A percentile compares a stretch with the other conserved stretches of the same genome.
These are phyloP conservation scores for Ips nitidus DNA, from an alignment of 1,140 invertebrate genomes.

Conservation along the genomic window DNA sequence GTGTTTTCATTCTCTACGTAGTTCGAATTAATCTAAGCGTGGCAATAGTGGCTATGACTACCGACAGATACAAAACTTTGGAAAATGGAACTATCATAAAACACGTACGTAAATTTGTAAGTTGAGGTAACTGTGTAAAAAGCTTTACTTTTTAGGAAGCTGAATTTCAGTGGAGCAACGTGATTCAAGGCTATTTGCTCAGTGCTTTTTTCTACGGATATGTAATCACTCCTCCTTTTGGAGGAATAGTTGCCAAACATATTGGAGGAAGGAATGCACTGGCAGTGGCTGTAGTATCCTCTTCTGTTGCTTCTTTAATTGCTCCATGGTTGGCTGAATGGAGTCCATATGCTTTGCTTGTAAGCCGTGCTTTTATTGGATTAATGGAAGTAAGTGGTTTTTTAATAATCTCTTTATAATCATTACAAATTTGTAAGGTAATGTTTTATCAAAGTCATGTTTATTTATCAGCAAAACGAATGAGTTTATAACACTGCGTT, in stretches of 20 bases:
- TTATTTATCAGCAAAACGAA: too few species aligned
- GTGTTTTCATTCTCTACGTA: neutral
- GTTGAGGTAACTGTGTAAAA: too few species aligned
- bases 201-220: neutral
- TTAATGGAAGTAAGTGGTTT: neutral
- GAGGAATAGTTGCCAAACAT: neutral
- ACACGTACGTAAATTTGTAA: neutral
- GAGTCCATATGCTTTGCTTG: neutral
- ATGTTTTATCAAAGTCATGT: too few species aligned
- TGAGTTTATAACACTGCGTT: too few species aligned
- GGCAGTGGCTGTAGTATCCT: neutral
- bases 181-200: neutral
- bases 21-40: neutral
- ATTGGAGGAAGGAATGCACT: neutral
- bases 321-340: neutral
- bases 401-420: too few species aligned
- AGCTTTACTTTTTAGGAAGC: neutral
- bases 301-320: neutral
- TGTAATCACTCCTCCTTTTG: neutral
- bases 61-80: neutral
- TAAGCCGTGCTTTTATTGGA: neutral
- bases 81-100: neutral
- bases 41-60: neutral
- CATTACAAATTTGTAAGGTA: too few species aligned
- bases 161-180: neutral